phyloP scores from a whole-genome alignment of 2,797 vertebrate genomes.

The Paguma larvata region DNA sequence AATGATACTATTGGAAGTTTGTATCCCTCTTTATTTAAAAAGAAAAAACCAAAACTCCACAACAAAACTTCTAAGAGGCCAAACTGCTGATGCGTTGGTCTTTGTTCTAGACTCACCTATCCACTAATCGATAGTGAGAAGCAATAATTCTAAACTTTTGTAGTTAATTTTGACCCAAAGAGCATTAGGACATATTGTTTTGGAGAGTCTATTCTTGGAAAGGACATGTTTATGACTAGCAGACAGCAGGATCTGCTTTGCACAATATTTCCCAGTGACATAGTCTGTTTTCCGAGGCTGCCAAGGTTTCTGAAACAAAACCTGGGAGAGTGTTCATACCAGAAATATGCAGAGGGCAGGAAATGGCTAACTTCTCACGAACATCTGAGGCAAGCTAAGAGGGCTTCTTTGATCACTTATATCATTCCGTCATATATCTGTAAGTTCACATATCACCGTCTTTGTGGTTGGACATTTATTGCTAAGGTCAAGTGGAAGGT shows the following conservation, averaged over 20 bases:
- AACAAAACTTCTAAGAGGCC: not conserved
- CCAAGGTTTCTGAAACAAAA: constrained; percentile 48
- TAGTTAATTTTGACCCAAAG: constrained; percentile 20
- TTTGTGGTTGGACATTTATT: not conserved
- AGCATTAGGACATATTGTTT: not conserved
- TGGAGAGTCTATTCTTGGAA: not conserved
- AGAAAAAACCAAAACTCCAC: not conserved
- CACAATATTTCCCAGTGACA: constrained; percentile 44
- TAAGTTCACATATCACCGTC: not conserved
- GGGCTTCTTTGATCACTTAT: not conserved
- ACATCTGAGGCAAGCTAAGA: not conserved
- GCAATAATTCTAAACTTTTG: constrained; percentile 13
- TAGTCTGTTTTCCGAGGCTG: constrained; percentile 8
- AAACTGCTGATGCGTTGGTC: not conserved
- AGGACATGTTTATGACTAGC: not conserved
- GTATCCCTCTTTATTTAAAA: constrained; percentile 9
- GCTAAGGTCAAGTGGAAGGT: not conserved
- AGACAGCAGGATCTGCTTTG: not conserved
- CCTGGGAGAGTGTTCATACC: not conserved
- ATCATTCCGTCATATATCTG: not conserved
- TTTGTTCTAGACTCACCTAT: not conserved
- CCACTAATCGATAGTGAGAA: not conserved
- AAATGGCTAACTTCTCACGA: not conserved
- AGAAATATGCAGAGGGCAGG: not conserved
- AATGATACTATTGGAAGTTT: not conserved